Conservation (phyloP, 2,113 vertebrate genomes). For the Crotophaga sulcirostris region DNA sequence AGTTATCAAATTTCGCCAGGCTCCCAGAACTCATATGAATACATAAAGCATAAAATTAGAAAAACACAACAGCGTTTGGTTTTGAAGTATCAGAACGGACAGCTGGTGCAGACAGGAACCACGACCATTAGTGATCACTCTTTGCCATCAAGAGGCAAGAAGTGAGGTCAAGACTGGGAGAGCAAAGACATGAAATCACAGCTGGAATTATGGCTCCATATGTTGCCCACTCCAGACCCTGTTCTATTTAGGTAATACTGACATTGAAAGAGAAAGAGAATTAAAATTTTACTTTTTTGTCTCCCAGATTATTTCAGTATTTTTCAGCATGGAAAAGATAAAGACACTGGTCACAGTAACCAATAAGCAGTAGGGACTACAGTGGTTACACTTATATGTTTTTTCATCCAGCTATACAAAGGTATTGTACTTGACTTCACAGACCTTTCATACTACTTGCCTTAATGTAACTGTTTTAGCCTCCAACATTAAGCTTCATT, state of each 20-base stretch:
- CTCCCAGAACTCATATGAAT: accelerated
- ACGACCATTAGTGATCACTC: too few species aligned
- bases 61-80: background rate
- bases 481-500: background rate
- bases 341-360: background rate
- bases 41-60: background rate
- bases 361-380: background rate
- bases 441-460: background rate
- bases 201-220: background rate
- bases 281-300: background rate
- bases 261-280: background rate
- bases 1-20: background rate
- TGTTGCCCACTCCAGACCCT: background rate
- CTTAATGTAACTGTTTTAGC: background rate
- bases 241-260: background rate
- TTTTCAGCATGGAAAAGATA: background rate
- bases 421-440: background rate
- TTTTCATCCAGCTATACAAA: background rate
- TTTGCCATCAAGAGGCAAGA: background rate
- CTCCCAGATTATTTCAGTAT: background rate
- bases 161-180: background rate
- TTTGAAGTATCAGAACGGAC: background rate
- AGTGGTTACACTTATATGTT: background rate
- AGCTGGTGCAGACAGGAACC: background rate
- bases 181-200: background rate